phyloP scores from a whole-genome alignment of 2,888 invertebrate genomes.

The Tetramorium bicarinatum region DNA sequence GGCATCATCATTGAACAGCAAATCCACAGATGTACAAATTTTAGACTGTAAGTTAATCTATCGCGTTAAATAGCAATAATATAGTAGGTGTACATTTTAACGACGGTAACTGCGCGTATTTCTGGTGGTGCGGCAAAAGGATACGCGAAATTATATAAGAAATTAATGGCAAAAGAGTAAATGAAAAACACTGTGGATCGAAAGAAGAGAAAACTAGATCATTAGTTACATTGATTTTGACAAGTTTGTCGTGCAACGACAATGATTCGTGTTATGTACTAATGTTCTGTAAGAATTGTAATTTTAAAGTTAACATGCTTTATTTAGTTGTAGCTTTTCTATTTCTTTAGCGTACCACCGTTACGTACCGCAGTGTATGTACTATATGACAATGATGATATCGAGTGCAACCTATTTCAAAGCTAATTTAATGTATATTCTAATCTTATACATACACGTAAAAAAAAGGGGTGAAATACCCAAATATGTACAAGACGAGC shows the following conservation, averaged over 20 bases:
- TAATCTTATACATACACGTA: conserved; percentile 60
- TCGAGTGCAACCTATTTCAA: conserved; percentile 72
- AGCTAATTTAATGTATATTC: conserved; percentile 72
- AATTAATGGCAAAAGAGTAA: neutral
- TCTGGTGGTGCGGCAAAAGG: conserved; percentile 71
- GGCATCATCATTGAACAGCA: conserved; percentile 66
- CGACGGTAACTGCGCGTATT: conserved; percentile 66
- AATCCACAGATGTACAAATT: conserved; percentile 81
- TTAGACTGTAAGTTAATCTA: conserved; percentile 79
- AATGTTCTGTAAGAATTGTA: neutral
- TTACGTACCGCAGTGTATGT: conserved; percentile 63
- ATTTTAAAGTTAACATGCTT: neutral
- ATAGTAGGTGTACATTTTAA: conserved; percentile 80
- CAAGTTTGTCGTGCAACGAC: neutral
- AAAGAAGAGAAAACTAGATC: neutral
- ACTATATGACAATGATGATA: conserved; percentile 57
- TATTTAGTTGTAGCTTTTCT: conserved; percentile 9
- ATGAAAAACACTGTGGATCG: neutral
- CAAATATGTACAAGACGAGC: conserved; percentile 76
- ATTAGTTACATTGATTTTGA: conserved; percentile 2
- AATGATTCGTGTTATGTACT: neutral
- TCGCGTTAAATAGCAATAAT: conserved; percentile 82
- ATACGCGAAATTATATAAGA: neutral
- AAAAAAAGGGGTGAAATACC: conserved; percentile 55
- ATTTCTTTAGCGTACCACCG: conserved; percentile 66